phyloP scores from a whole-genome alignment of 2,888 invertebrate species.

The Lasioglossum lativentre region DNA sequence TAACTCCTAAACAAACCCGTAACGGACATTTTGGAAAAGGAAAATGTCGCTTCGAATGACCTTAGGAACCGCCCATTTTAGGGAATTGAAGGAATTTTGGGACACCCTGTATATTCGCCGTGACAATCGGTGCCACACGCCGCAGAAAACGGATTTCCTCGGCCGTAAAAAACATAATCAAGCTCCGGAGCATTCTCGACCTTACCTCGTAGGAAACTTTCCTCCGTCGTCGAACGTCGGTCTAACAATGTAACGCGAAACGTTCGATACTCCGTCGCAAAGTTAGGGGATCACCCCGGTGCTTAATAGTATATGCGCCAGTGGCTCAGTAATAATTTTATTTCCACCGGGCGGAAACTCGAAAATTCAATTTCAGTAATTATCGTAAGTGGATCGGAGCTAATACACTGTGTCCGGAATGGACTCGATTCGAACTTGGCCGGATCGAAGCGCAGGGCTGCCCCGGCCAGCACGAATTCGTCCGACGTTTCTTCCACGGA shows the following conservation, averaged over 20 bases:
- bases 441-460: conserved; percentile 40
- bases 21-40: no score
- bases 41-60: no score
- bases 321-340: conserved; percentile 34
- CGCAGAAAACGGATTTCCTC: not conserved
- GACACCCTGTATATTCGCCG: no score
- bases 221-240: not conserved
- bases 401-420: conserved; percentile 39
- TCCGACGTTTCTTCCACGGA: conserved; percentile 17
- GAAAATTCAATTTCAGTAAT: conserved; percentile 55
- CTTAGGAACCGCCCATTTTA: no score
- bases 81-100: no score
- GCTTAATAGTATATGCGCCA: conserved; percentile 7
- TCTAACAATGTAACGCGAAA: conserved; percentile 1
- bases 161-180: not conserved
- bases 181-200: not conserved
- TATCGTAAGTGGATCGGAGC: conserved; percentile 57
- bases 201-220: not conserved
- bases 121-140: not conserved
- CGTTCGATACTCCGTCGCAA: conserved; percentile 4
- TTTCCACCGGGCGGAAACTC: conserved; percentile 23
- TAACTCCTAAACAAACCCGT: no score
- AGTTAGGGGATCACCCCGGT: conserved; percentile 1
- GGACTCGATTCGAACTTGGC: conserved; percentile 37
- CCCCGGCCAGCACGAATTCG: conserved; percentile 22